Conservation (phyloP, 2,113 vertebrate species). For the Eulacestoma nigropectus region DNA sequence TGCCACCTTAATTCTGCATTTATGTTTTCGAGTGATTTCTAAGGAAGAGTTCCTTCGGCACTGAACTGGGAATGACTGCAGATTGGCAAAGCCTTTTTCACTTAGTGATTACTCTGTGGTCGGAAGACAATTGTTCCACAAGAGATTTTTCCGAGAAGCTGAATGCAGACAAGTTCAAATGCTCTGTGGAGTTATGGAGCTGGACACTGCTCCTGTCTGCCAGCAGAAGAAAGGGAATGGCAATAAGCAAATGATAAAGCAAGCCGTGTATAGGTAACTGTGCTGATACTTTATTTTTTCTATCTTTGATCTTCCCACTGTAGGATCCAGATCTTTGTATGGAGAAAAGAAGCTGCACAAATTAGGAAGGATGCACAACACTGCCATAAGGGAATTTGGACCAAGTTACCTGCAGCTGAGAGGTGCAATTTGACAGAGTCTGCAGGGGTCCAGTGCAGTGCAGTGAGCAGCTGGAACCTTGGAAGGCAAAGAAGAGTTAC, state of each 20-base stretch:
- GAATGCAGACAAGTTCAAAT: neutral
- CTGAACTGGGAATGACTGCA: neutral
- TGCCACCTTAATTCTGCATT: neutral
- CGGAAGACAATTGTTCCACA: neutral
- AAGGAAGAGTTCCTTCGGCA: neutral
- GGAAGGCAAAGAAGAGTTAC: neutral
- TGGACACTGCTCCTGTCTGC: neutral
- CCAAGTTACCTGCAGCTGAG: neutral
- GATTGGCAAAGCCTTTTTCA: neutral
- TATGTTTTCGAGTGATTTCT: neutral
- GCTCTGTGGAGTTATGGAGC: neutral
- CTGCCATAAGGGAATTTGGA: neutral
- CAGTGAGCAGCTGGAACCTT: neutral
- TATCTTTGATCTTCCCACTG: neutral
- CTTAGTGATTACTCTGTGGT: neutral
- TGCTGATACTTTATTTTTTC: neutral
- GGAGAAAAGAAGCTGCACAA: neutral
- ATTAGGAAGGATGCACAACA: neutral
- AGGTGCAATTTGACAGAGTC: neutral
- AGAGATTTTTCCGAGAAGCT: neutral
- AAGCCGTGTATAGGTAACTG: neutral
- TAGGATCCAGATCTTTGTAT: neutral
- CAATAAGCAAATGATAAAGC: neutral
- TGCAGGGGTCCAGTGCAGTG: no score
- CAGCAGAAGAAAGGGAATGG: neutral